Evolutionary conservation across 2,113 vertebrate species (phyloP), one percentile per base, ranked within the genome.

Genomic region (Tenebrosternarchus preto): DNA sequence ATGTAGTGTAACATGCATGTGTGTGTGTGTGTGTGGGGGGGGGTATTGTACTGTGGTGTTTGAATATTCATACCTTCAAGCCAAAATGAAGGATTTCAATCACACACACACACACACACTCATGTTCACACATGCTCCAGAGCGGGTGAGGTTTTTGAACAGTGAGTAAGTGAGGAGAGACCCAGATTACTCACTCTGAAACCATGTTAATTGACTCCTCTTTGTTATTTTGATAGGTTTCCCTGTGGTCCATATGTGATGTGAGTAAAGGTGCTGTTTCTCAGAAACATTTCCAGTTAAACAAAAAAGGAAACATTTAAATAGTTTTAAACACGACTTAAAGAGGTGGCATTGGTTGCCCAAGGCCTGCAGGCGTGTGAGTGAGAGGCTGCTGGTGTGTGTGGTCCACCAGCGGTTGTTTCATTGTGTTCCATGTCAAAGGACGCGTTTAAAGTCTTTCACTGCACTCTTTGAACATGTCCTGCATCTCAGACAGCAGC

Each of bases 391-490:
- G 43, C 1, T 50, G 43, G 36, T 36, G 25, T 69, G 27, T 75
- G 61, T 29, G 72, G 73, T 69, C 74, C 25, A 57, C 5, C 57
- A 19, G 73, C 72, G 75, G 80, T 76, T 66, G 55, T 61, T 74
- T 73, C 56, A 56, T 77, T 78, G 43, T 59, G 78, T 76, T 72
- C 24, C 46, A 20, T 71, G 46, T 80, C 81, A 83, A 31, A 73
- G 64, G 74, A 80, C 78, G 73, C 39, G 71, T 70, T 56, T 66
- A 43, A n/a, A 71, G 24, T 76, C 78, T 81, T 59, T 83, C 76
- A 61, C 67, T 64, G 43, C 72, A 15, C 73, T 79, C 76, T 72
- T 19, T 83, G 72, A 73, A 81, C 78, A 81, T 73, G 39, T 86
- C 84, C 84, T 79, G 82, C 64, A 56, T 72, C 11, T 33, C 67